A percentile compares a stretch with the other conserved stretches of the same genome.
Evolutionary conservation across 2,113 vertebrate species (phyloP).

Genomic region (Pelecanoides urinatrix): DNA sequence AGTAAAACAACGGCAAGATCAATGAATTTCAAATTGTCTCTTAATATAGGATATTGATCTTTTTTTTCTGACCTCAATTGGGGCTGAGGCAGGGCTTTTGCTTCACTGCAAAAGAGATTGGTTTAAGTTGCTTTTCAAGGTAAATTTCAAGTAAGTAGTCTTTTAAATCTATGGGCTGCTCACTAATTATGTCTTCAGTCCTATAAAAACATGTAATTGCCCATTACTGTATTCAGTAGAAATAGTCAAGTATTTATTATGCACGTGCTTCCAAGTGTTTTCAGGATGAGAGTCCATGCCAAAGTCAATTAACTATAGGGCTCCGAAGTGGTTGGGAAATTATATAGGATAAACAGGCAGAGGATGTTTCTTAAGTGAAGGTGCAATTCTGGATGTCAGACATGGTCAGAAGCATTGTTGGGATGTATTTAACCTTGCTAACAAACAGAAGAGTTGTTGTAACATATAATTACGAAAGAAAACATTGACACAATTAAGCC

Average conservation of each 20-base stretch:
- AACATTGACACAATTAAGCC: conserved; percentile 39
- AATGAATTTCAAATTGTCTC: neutral
- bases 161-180: conserved; percentile 2
- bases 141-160: neutral
- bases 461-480: conserved; percentile 45
- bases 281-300: conserved; percentile 7
- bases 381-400: conserved; percentile 21
- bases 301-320: conserved; percentile 25
- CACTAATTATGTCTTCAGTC: conserved; percentile 1
- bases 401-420: conserved; percentile 21
- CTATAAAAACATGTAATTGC: conserved; percentile 4
- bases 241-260: conserved; percentile 33
- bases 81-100: neutral
- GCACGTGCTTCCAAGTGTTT: conserved; percentile 32
- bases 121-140: neutral
- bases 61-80: neutral
- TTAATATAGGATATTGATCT: neutral
- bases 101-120: neutral
- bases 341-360: conserved; percentile 24
- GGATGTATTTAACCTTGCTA: conserved; percentile 14
- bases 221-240: neutral
- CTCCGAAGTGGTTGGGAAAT: conserved; percentile 45
- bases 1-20: neutral
- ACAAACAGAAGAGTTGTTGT: neutral
- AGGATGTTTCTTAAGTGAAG: conserved; percentile 57